A percentile compares a stretch with the other conserved stretches of the same genome.
Evolutionary conservation across 2,113 vertebrate species (phyloP).

Genomic region (Dolichallabes microphthalmus): DNA sequence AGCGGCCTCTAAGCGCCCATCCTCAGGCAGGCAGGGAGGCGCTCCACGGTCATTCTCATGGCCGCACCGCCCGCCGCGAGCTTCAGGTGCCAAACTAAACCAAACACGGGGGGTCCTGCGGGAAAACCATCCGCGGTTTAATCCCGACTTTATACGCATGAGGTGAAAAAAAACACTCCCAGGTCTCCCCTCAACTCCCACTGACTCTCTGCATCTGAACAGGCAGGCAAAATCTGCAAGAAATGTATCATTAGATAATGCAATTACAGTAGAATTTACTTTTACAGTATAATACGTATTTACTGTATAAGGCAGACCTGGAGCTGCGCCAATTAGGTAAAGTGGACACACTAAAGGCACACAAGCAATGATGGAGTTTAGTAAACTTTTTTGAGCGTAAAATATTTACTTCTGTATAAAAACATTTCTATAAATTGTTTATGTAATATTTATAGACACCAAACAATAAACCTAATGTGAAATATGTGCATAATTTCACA

Average conservation of each 20-base stretch:
- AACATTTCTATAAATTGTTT: background rate
- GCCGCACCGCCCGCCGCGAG: slow-evolving; percentile 72
- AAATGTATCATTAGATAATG: background rate
- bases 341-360: background rate
- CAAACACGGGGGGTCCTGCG: slow-evolving; percentile 60
- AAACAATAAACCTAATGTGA: background rate
- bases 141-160: slow-evolving; percentile 60
- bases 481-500: background rate
- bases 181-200: slow-evolving; percentile 47
- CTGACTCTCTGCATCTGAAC: slow-evolving; percentile 41
- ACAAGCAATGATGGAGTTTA: background rate
- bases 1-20: slow-evolving; percentile 61
- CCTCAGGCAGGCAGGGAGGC: slow-evolving; percentile 61
- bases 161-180: slow-evolving; percentile 55
- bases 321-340: background rate
- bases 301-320: background rate
- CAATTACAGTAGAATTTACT: background rate
- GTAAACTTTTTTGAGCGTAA: background rate
- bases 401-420: background rate
- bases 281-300: background rate
- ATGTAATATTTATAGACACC: background rate
- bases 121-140: slow-evolving; percentile 57
- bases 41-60: slow-evolving; percentile 75
- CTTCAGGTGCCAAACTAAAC: slow-evolving; percentile 76
- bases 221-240: background rate